Conservation (phyloP, 2,113 vertebrate genomes). For the Carassius gibelio region DNA sequence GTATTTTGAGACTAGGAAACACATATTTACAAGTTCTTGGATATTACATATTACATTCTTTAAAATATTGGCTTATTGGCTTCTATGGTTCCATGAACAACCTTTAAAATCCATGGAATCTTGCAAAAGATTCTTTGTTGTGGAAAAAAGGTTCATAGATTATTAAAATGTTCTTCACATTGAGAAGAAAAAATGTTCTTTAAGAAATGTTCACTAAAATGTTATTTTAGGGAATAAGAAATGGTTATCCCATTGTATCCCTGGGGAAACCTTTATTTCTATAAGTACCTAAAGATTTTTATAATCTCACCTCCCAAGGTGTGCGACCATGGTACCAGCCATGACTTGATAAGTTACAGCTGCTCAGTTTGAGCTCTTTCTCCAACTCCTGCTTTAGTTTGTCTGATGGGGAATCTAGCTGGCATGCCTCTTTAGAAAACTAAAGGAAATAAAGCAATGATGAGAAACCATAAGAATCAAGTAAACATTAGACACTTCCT, state of each 20-base stretch:
- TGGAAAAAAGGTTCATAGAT: too few species aligned
- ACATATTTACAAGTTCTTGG: not conserved
- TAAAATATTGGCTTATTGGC: too few species aligned
- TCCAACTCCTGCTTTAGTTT: conserved; percentile 89
- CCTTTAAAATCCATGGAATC: too few species aligned
- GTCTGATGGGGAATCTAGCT: conserved; percentile 83
- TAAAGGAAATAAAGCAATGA: conserved; percentile 58
- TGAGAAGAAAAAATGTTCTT: too few species aligned
- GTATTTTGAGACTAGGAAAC: not conserved
- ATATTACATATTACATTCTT: too few species aligned
- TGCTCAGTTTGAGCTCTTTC: conserved; percentile 88
- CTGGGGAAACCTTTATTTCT: too few species aligned
- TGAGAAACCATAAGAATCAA: not conserved
- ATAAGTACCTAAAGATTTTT: not conserved
- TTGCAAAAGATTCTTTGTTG: too few species aligned
- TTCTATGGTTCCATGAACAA: too few species aligned
- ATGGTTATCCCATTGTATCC: too few species aligned
- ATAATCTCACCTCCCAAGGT: conserved; percentile 83
- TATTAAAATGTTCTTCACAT: too few species aligned
- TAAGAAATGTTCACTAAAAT: too few species aligned
- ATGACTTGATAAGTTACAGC: conserved; percentile 85
- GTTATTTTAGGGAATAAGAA: too few species aligned
- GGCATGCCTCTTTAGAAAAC: conserved; percentile 94
- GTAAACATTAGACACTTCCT: conserved; percentile 8
- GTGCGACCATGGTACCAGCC: conserved; percentile 92